Conservation (phyloP, 2,797 vertebrate species). For the Microctenopoma lineatum region DNA sequence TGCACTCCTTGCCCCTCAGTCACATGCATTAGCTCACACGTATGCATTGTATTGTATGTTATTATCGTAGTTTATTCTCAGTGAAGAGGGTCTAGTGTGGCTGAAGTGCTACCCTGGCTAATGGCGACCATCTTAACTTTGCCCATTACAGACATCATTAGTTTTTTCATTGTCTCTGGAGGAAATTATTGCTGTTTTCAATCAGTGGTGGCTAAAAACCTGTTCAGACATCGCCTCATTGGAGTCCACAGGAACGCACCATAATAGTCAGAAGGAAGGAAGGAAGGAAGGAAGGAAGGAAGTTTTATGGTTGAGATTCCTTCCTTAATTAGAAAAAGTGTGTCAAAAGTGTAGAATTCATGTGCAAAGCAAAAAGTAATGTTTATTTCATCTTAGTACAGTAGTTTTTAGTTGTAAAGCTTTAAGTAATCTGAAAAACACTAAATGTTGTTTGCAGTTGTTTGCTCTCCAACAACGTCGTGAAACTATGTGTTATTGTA, state of each 20-base stretch:
- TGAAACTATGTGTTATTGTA: not conserved
- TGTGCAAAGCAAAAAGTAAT: not conserved
- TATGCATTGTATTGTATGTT: constrained; percentile 20
- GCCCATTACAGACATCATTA: constrained; percentile 69
- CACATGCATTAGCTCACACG: constrained; percentile 46
- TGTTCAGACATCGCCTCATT: constrained; percentile 43
- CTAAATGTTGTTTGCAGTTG: not conserved
- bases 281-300: no score
- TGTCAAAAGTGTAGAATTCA: constrained; percentile 7
- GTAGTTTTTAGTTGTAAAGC: not conserved
- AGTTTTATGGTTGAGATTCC: constrained; percentile 5
- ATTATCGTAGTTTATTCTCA: constrained; percentile 24
- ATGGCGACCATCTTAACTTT: constrained; percentile 66
- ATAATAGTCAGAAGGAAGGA: constrained; percentile 17
- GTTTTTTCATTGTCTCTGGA: constrained; percentile 59
- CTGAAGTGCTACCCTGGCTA: constrained; percentile 46
- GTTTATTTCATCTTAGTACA: not conserved
- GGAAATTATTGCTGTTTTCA: constrained; percentile 50
- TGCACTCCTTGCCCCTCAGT: constrained; percentile 28
- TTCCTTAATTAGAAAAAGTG: constrained; percentile 29
- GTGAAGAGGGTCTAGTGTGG: constrained; percentile 30
- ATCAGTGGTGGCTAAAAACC: constrained; percentile 48
- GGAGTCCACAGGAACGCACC: constrained; percentile 41
- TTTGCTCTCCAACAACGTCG: not conserved
- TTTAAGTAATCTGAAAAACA: not conserved